A percentile compares a stretch with the other conserved stretches of the same genome.
Conservation (phyloP, 2,113 vertebrate species). For the Pongo abelii region DNA sequence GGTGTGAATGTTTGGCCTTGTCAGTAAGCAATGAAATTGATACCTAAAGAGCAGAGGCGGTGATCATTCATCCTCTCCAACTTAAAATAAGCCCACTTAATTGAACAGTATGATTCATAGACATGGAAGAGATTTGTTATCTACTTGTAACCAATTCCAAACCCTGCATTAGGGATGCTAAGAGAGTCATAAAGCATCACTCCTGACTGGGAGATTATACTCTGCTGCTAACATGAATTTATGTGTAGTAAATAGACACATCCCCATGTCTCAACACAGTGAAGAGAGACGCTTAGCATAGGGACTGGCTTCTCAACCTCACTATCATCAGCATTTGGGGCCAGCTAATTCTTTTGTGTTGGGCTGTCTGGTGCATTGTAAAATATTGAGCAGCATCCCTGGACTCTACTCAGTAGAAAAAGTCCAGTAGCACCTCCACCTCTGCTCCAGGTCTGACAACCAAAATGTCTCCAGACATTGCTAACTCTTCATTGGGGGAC, state of each 20-base stretch:
- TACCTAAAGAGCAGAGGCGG: not conserved
- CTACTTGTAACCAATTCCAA: not conserved
- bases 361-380: not conserved
- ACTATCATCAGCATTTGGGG: rapidly evolving
- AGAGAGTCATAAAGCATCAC: not conserved
- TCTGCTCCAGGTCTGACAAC: not conserved
- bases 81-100: not conserved
- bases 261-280: rapidly evolving
- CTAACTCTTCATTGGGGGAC: too few relatives aligned
- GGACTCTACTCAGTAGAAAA: rapidly evolving
- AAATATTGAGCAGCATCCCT: too few relatives aligned
- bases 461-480: not conserved
- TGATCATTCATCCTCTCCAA: not conserved
- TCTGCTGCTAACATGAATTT: not conserved
- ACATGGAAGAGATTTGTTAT: not conserved
- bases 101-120: not conserved
- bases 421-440: too few relatives aligned
- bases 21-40: not conserved
- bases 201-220: too few relatives aligned
- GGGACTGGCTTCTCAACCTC: not conserved
- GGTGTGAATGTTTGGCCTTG: rapidly evolving
- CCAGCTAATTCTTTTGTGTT: rapidly evolving
- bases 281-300: rapidly evolving
- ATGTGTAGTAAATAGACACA: too few relatives aligned
- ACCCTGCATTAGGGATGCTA: not conserved